Conservation (phyloP, 2,797 vertebrate genomes). For the Cossypha caffra region DNA sequence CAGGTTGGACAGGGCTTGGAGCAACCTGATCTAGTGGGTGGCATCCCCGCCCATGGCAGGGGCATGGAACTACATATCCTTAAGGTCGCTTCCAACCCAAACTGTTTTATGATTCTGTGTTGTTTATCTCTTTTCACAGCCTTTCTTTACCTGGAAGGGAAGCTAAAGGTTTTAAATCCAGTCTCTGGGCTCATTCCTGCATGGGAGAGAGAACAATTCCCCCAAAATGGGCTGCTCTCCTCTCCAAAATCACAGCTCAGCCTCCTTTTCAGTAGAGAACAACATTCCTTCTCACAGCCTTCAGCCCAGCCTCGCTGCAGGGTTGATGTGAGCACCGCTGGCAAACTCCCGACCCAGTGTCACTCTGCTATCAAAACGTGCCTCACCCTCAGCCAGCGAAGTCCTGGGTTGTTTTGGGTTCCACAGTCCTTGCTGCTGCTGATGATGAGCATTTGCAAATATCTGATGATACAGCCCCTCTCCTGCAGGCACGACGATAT, state of each 20-base stretch:
- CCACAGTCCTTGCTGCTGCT: accelerated
- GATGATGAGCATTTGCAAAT: not conserved
- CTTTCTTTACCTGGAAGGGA: not conserved
- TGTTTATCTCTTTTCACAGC: not conserved
- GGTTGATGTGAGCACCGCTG: not conserved
- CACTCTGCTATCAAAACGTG: not conserved
- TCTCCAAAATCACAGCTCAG: not conserved
- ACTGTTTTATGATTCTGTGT: not conserved
- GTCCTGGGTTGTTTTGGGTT: not conserved
- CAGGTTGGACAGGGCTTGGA: not conserved
- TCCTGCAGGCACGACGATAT: accelerated
- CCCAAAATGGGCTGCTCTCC: not conserved
- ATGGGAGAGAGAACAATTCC: not conserved
- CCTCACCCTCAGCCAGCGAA: not conserved
- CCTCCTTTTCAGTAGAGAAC: not conserved
- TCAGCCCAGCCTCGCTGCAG: accelerated
- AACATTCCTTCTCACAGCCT: accelerated
- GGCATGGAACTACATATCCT: not conserved
- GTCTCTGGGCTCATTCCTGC: not conserved
- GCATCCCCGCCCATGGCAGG: not conserved
- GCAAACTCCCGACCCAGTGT: not conserved
- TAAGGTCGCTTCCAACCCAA: not conserved
- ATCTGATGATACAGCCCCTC: not conserved
- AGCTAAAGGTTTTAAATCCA: not conserved
- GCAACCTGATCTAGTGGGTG: not conserved